Conservation (phyloP, 2,797 vertebrate species). For the Tragopan temminckii region DNA sequence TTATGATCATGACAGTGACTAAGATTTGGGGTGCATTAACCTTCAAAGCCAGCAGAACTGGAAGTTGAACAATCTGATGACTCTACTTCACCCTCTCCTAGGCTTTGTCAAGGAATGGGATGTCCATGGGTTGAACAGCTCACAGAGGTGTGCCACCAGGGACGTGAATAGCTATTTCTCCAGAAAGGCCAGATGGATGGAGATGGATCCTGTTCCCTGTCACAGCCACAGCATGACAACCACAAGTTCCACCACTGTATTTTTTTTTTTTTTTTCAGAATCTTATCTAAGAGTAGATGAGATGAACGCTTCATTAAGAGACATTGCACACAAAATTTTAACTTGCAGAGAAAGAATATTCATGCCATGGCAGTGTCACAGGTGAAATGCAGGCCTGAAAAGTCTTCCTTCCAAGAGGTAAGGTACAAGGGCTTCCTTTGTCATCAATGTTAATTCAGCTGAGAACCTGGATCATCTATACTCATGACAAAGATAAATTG, state of each 20-base stretch:
- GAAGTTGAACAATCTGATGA: neutral
- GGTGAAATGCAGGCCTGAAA: neutral
- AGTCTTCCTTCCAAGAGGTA: neutral
- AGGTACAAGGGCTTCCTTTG: slow-evolving; percentile 16
- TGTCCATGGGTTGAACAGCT: neutral
- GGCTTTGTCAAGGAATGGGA: neutral
- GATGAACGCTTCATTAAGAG: neutral
- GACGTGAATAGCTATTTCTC: neutral
- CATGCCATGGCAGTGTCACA: neutral
- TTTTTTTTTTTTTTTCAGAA: neutral
- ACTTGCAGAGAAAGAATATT: neutral
- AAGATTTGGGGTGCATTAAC: neutral
- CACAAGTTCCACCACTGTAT: neutral
- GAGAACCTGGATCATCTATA: neutral
- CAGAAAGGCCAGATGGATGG: neutral
- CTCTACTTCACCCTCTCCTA: neutral
- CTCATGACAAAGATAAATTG: neutral
- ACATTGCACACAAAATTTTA: neutral
- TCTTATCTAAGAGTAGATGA: neutral
- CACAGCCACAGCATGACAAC: neutral
- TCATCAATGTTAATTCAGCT: neutral
- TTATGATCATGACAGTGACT: neutral
- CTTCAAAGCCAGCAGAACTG: neutral
- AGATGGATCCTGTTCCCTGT: neutral
- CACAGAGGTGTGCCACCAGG: neutral